Evolutionary conservation across 2,797 vertebrate species (phyloP), one percentile per base, ranked within the genome.

Genomic region (Lacerta agilis): DNA sequence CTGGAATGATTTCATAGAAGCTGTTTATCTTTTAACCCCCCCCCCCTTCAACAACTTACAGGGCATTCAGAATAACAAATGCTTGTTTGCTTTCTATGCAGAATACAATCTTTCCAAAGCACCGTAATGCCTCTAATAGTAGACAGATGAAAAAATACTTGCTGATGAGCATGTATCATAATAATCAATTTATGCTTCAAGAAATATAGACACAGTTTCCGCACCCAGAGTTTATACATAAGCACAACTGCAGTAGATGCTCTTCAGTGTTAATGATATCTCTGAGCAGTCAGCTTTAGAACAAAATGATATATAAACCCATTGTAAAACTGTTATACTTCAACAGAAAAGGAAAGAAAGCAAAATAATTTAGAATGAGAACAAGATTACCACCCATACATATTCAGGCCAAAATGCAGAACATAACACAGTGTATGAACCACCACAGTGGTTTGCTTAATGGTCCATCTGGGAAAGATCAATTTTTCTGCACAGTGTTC

Each of bases 151-250:
- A 90, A 61, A 89, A 93, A 93, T 92, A 94, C 94, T 89, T 94
- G 94, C 73, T 84, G 79, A 92, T 95, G 83, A 91, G 61, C 85
- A 85, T 43, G 90, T 87, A 92, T 91, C 91, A 9, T 90, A 94
- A 92, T 55, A 38, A 93, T 86, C 81, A 90, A 87, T 45, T 92
- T 86, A 93, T 55, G 82, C 66, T 92, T 94, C 79, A 92, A 79
- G 79, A 95, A 94, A 88, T 76, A 88, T 2, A 8, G 86, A 66
- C 0, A 66, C 0, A 71, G 72, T 78, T 73, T 73, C 33, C 0
- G 3, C 49, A 55, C 58, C 88, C 33, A 43, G 43, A 83, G 69
- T 18, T 25, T 91, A 38, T n/a, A 79, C 20, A 43, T 9, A 13
- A 4, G 15, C 64, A 87, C 1, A 82, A 64, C 49, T 55, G 13